Percentiles rank a stretch among this genome's conserved stretches.
These are phyloP conservation scores for Lasioglossum oenotherae DNA, from an alignment of 2,888 invertebrate genomes.

Conservation along the genomic window DNA sequence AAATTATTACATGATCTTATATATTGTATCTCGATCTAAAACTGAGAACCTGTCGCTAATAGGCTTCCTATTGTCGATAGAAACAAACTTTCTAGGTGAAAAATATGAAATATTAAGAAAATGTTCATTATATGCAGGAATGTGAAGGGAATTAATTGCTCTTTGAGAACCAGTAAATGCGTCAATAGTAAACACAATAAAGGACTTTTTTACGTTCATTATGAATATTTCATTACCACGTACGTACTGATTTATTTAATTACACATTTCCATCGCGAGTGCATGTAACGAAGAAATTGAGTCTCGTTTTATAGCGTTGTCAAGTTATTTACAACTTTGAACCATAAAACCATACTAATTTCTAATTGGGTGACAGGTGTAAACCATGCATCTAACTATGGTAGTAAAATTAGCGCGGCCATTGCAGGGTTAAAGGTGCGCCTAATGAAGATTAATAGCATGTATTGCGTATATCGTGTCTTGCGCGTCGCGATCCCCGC, in stretches of 20 bases:
- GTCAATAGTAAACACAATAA: neutral
- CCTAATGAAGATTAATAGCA: slow-evolving; percentile 4
- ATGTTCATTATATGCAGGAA: neutral
- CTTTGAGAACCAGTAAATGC: neutral
- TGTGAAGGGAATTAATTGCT: neutral
- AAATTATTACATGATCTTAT: neutral
- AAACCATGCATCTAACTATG: neutral
- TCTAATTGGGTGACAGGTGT: neutral
- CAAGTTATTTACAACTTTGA: neutral
- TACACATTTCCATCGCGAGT: too few species aligned
- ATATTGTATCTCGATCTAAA: neutral
- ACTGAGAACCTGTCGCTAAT: neutral
- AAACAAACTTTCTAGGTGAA: neutral
- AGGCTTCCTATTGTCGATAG: neutral
- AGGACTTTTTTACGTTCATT: neutral
- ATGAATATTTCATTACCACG: neutral
- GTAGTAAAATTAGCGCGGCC: neutral
- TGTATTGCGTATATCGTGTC: neutral
- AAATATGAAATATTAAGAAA: neutral
- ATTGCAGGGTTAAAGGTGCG: neutral
- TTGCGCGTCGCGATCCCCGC: neutral
- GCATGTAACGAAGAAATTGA: neutral
- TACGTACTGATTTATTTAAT: neutral
- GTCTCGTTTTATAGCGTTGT: neutral
- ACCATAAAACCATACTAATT: neutral